Conservation (phyloP, 1,140 invertebrate species). For the Pseudomyrmex pallidus region DNA sequence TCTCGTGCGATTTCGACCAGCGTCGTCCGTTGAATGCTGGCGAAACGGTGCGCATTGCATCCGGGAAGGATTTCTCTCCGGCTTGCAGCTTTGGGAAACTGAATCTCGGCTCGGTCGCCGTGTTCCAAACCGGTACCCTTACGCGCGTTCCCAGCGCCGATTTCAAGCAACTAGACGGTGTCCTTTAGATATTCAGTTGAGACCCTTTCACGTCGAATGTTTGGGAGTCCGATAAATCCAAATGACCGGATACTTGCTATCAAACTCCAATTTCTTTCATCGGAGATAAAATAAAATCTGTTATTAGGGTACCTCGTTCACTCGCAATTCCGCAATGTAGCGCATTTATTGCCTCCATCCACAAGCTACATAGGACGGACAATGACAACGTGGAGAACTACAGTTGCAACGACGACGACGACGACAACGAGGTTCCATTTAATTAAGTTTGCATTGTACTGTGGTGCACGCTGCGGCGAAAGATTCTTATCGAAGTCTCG, state of each 20-base stretch:
- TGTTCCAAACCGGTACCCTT: slow-evolving; percentile 27
- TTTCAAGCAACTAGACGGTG: slow-evolving; percentile 6
- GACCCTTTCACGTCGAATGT: slow-evolving; percentile 38
- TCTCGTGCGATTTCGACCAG: slow-evolving; percentile 20
- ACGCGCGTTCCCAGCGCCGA: not conserved
- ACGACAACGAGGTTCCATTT: slow-evolving; percentile 73
- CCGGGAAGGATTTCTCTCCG: not conserved
- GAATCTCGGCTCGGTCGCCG: slow-evolving; percentile 39
- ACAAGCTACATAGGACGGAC: slow-evolving; percentile 54
- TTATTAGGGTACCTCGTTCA: not conserved
- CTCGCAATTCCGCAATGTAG: slow-evolving; percentile 23
- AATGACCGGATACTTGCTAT: too few relatives aligned
- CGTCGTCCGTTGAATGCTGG: slow-evolving; percentile 14
- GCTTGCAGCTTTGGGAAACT: slow-evolving; percentile 45
- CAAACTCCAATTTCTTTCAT: too few relatives aligned
- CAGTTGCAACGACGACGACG: not conserved
- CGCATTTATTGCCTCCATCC: slow-evolving; percentile 45
- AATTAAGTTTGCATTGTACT: slow-evolving; percentile 81
- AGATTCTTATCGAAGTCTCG: slow-evolving; percentile 76
- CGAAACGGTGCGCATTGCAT: slow-evolving; percentile 30
- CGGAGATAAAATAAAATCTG: too few relatives aligned
- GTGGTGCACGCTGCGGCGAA: slow-evolving; percentile 64
- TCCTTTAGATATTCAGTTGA: slow-evolving; percentile 34
- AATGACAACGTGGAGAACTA: slow-evolving; percentile 16
- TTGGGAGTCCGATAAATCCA: not conserved